phyloP scores from a whole-genome alignment of 2,113 vertebrate genomes.

The Thalassoma bifasciatum region DNA sequence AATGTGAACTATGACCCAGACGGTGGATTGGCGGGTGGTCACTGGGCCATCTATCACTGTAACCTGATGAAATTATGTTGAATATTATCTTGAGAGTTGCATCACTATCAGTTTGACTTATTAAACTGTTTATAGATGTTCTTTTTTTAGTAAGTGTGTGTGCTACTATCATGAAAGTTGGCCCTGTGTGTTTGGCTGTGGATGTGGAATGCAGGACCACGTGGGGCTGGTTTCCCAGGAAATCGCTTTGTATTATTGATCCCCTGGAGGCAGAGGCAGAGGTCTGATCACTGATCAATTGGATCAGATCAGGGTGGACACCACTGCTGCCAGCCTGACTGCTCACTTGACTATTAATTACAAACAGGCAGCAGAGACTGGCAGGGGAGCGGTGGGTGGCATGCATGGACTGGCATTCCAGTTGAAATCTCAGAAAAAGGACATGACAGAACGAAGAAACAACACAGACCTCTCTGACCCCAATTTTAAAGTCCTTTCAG shows the following conservation, averaged over 20 bases:
- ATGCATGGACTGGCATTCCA: conserved; percentile 34
- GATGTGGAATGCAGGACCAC: conserved; percentile 22
- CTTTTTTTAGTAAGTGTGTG: conserved; percentile 8
- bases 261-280: conserved; percentile 67
- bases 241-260: conserved; percentile 77
- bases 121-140: neutral
- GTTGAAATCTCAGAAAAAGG: conserved; percentile 29
- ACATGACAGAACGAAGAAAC: conserved; percentile 21
- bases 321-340: conserved; percentile 56
- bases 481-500: conserved; percentile 26
- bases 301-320: conserved; percentile 68
- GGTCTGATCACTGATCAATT: conserved; percentile 79
- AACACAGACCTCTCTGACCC: conserved; percentile 28
- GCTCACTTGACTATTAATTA: conserved; percentile 75
- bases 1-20: conserved; percentile 94
- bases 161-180: conserved; percentile 26
- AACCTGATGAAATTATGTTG: conserved; percentile 81
- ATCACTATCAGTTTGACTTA: neutral
- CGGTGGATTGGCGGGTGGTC: conserved; percentile 89
- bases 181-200: conserved; percentile 19
- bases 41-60: conserved; percentile 92
- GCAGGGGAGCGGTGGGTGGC: conserved; percentile 45
- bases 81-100: neutral
- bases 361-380: conserved; percentile 31
- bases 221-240: conserved; percentile 63